Base-by-base conservation (phyloP, 2,113 vertebrate species). In the Neodontobutis hainanensis region DNA sequence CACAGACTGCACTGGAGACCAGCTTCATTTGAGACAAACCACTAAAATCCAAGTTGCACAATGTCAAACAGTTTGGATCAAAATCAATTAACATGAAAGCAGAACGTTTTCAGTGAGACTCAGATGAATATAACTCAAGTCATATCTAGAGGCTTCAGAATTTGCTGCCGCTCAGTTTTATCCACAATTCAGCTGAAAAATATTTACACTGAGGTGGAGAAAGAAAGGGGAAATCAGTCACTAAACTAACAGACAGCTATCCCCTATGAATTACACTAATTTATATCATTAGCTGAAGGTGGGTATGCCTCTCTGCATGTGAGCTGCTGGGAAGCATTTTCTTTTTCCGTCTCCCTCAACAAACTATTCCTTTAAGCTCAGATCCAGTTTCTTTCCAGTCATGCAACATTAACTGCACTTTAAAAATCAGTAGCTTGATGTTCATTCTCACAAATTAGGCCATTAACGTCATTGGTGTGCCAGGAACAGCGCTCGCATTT, bases 321-420 rank as follows among this genome's bases (percentile, higher is more conserved):
- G 82, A 88, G 82, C 81, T 87, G 83, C 84, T 88, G 87, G 88
- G 84, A 91, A 90, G 81, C 73, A 57, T 82, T 90, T 87, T 85
- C 88, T 86, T 90, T 90, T 91, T 90, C 87, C 87, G 87, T 70
- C 80, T 82, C 80, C 67, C 73, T 81, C 75, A 55, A 84, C 85
- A 89, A 89, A 87, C 85, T 81, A 78, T 85, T 90, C 70, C 83
- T 89, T 89, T 77, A 87, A 85, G 73, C 80, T 91, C 68, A 73
- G 79, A 86, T 88, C 81, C 85, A 82, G 83, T 87, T 87, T 85
- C 83, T 87, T 91, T 88, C 85, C 84, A 90, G 84, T 90, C 89
- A 88, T 87, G 88, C 85, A 90, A 87, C 89, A 88, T 91, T 91
- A 89, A 90, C 83, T 72, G 70, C 81, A 87, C 87, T 88, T 87